Base-by-base conservation (phyloP, 2,888 invertebrate genomes). In the Tinea trinotella region DNA sequence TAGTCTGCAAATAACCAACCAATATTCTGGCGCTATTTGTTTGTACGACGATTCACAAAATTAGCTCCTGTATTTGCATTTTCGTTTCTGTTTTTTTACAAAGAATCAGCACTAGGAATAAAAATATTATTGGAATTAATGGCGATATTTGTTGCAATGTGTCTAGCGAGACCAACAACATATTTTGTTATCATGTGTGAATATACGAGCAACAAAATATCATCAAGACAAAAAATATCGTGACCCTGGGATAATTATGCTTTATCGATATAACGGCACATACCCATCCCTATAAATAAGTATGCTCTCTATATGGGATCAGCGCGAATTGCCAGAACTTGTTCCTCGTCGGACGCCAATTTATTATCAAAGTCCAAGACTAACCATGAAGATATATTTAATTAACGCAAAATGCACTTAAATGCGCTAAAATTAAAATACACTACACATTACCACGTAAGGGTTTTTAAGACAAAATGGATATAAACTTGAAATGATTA, bases 401-500 rank as follows among this genome's bases (percentile, higher is more conserved):
- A 55, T 50, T 50, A 50, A 46, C 5, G 1, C 12, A 1, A 72
- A 55, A 62, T 40, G 50, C 12, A 12, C 24, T 10, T 13, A 50
- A 50, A 12, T 18, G 15, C 22, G 30, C 3, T 53, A 40, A 36
- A 15, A 40, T 53, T 53, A 40, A 9, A 53, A 30, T 18, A 7
- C 12, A 53, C 17, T 40, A 34, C 20, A 13, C 40, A 5, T n/a
- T 19, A 13, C 17, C 18, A 18, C 19, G 20, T 19, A 53, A 40
- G 36, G 53, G 50, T 48, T 19, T 34, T 35, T 83, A 83, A 71
- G 76, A 67, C 81, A 63, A 70, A 73, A 71, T 76, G 74, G 79
- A 76, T 75, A 70, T 74, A 69, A 71, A 76, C 74, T 72, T 72
- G 75, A 74, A 81, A 76, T 84, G 85, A 85, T 84, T 84, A 84